Conservation (phyloP, 2,797 vertebrate species). For the Vireo griseus region DNA sequence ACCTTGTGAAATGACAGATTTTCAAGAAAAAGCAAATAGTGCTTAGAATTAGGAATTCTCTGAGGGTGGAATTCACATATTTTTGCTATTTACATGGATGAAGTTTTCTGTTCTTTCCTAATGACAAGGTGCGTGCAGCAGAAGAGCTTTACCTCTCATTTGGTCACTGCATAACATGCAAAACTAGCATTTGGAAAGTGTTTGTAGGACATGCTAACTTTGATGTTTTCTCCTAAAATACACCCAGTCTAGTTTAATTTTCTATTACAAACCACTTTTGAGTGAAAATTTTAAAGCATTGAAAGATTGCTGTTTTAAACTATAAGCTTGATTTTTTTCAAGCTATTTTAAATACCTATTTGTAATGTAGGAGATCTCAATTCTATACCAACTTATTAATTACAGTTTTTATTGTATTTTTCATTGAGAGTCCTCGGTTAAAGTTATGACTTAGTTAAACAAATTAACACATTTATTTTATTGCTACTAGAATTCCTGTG, state of each 20-base stretch:
- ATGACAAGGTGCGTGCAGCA: neutral
- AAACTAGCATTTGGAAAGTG: neutral
- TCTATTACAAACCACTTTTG: neutral
- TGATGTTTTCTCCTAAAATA: neutral
- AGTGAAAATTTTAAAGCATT: neutral
- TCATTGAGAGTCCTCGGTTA: slow-evolving; percentile 38
- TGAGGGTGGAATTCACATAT: neutral
- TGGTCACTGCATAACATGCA: neutral
- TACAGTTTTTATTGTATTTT: slow-evolving; percentile 32
- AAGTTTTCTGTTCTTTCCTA: neutral
- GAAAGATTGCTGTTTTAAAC: neutral
- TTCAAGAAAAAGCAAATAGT: neutral
- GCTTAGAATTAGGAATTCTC: neutral
- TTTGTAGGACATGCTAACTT: neutral
- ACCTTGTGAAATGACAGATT: neutral
- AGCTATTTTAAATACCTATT: neutral
- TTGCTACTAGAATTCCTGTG: slow-evolving; percentile 69
- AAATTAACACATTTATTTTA: slow-evolving; percentile 74
- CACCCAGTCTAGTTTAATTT: neutral
- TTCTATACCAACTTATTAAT: slow-evolving; percentile 16
- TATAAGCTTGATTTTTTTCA: neutral
- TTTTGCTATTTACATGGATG: neutral
- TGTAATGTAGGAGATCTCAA: neutral
- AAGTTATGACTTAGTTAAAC: slow-evolving; percentile 65
- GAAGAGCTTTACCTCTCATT: neutral